phyloP scores from a whole-genome alignment of 2,113 vertebrate genomes.

The Saguinus imperator region DNA sequence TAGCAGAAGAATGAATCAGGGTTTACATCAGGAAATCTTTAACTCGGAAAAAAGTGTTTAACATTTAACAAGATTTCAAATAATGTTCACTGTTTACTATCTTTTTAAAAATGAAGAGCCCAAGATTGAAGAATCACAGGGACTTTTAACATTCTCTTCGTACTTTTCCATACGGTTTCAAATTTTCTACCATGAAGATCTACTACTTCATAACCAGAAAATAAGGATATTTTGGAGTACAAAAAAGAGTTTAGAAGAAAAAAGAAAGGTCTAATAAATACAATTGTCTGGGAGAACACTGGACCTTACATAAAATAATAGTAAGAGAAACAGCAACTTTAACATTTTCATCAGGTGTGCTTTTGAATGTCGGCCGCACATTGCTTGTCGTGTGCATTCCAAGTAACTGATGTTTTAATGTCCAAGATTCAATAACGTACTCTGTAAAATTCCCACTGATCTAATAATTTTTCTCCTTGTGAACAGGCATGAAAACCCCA shows the following conservation, averaged over 20 bases:
- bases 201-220: not conserved
- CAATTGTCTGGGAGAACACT: slow-evolving; percentile 21
- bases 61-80: slow-evolving; percentile 43
- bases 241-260: not conserved
- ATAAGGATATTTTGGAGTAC: not conserved
- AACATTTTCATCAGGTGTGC: slow-evolving; percentile 40
- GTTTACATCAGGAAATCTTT: not conserved
- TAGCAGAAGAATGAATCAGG: not conserved
- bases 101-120: not conserved
- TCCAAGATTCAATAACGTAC: slow-evolving; percentile 38
- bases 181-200: not conserved
- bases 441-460: slow-evolving; percentile 50
- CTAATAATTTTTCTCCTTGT: slow-evolving; percentile 46
- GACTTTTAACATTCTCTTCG: not conserved
- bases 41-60: not conserved
- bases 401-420: slow-evolving; percentile 33
- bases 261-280: not conserved
- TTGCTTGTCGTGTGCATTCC: not conserved
- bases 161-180: not conserved
- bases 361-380: slow-evolving; percentile 1
- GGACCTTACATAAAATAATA: slow-evolving; percentile 5
- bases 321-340: slow-evolving; percentile 40
- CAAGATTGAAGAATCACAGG: not conserved
- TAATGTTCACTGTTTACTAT: not conserved
- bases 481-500: slow-evolving; percentile 8